phyloP scores from a whole-genome alignment of 2,888 invertebrate species.

The Nymphalis polychloros region DNA sequence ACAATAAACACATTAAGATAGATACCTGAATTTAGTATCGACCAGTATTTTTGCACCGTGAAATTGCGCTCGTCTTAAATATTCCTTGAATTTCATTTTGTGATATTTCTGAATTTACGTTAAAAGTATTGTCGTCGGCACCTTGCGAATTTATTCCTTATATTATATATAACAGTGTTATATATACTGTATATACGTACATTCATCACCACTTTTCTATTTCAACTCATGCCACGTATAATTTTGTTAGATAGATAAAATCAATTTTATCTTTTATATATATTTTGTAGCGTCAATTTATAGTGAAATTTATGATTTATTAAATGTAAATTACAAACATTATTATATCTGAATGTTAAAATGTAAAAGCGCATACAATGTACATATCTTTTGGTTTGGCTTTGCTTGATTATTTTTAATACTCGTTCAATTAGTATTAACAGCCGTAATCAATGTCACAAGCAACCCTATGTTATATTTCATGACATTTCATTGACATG shows the following conservation, averaged over 20 bases:
- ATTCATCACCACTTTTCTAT: neutral
- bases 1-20: neutral
- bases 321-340: neutral
- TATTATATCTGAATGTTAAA: too few species aligned
- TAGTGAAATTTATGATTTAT: slow-evolving; percentile 1
- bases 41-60: slow-evolving; percentile 57
- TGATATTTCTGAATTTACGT: neutral
- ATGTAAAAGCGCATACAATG: too few species aligned
- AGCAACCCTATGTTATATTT: too few species aligned
- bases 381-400: too few species aligned
- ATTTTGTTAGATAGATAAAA: slow-evolving; percentile 8
- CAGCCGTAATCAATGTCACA: too few species aligned
- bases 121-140: too few species aligned
- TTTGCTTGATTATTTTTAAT: too few species aligned
- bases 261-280: slow-evolving; percentile 17
- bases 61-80: slow-evolving; percentile 54
- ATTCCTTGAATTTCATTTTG: slow-evolving; percentile 41
- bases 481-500: too few species aligned
- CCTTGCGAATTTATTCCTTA: neutral
- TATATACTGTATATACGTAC: neutral
- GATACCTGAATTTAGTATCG: slow-evolving; percentile 51
- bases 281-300: slow-evolving; percentile 16
- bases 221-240: neutral
- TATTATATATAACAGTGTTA: neutral
- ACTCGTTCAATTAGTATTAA: too few species aligned